Percentiles rank a stretch among this genome's conserved stretches.
Evolutionary conservation across 2,113 vertebrate species (phyloP).

Genomic region (Epinephelus moara): DNA sequence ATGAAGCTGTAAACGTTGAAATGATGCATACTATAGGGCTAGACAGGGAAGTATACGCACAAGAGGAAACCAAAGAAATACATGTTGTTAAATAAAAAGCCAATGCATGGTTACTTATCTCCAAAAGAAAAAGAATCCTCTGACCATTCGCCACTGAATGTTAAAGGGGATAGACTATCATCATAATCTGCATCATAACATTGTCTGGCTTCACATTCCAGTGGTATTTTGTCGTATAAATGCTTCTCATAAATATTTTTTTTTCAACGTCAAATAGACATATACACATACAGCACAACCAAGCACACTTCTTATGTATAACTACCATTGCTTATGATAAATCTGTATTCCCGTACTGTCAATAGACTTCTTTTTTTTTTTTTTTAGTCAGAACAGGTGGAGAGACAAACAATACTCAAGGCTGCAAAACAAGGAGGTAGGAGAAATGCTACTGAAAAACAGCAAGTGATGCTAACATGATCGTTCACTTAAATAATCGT

Average conservation of each 20-base stretch:
- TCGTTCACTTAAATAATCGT: conserved; percentile 59
- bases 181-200: conserved; percentile 81
- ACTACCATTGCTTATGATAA: conserved; percentile 84
- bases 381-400: conserved; percentile 69
- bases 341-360: conserved; percentile 77
- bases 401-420: conserved; percentile 79
- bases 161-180: conserved; percentile 81
- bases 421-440: conserved; percentile 87
- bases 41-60: conserved; percentile 67
- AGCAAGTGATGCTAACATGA: conserved; percentile 74
- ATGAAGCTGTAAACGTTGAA: conserved; percentile 81
- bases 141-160: conserved; percentile 76
- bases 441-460: conserved; percentile 86
- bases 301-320: conserved; percentile 77
- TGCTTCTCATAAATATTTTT: conserved; percentile 84
- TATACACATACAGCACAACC: conserved; percentile 82
- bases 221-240: conserved; percentile 86
- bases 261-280: conserved; percentile 79
- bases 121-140: conserved; percentile 54
- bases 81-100: conserved; percentile 33
- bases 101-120: conserved; percentile 65
- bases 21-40: conserved; percentile 57
- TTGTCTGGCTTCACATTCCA: conserved; percentile 89
- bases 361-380: conserved; percentile 58
- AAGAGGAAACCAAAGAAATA: conserved; percentile 55